Base-by-base conservation (phyloP, 2,888 invertebrate species). In the Myopa tessellatipennis region DNA sequence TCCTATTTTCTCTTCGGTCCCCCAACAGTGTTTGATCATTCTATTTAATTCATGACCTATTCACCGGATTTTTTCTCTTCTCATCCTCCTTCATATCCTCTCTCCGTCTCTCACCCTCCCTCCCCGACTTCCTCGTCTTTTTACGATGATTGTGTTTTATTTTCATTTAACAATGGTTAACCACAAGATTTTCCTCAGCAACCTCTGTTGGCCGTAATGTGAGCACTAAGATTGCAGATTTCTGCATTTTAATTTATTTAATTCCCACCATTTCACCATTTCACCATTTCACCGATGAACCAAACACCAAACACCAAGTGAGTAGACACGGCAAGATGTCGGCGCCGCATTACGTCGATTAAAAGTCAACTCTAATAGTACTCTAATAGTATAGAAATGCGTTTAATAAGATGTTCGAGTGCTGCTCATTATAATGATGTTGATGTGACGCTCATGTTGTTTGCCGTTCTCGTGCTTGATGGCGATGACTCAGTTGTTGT, bases 41-140 rank as follows among this genome's bases (percentile, higher is more conserved):
- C 52, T 58, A 68, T 74, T 68, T 68, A 68, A 74, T 68, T 68
- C 74, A 74, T 74, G 74, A 74, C 74, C 74, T 68, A 74, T 74
- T 67, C 68, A 40, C 68, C 58, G 34, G 36, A 14, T 55, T 71
- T 71, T 55, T 55, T 71, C 45, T 16, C 45, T 26, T 36, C 36
- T 63, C 63, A 14, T 63, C 34, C 36, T 63, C 34, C 34, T 14
- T 67, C 36, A 38, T 68, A 6, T 45, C 45, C 50, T 70, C 50
- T 55, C 12, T 36, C 26, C 34, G 16, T 38, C 36, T 72, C 60
- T 60, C 60, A 52, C 36, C 36, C 16, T 26, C 40, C 34, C 26
- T 12, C 38, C 50, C 10, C 4, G 16, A 14, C 1, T 61, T 55
- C 40, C 55, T 60, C n/a, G 6, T 7, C 50, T 69, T 69, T 26